Base-by-base conservation (phyloP, 2,113 vertebrate species). In the Eptesicus fuscus region DNA sequence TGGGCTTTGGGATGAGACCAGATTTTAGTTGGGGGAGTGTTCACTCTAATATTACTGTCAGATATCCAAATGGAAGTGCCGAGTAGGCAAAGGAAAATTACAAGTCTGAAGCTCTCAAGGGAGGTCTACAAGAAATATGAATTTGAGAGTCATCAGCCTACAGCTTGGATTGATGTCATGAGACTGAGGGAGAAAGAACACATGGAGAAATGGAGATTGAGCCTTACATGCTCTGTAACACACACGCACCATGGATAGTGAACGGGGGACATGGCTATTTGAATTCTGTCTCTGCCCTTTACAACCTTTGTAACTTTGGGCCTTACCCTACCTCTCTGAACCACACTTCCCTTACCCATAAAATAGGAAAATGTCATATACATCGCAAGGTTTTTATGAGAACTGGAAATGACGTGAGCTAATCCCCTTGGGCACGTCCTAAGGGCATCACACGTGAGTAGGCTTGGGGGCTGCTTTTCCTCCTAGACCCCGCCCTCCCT, bases 51-150 rank as follows among this genome's bases (percentile, higher is more conserved):
- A 77, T n/a, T 77, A n/a, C 30, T 22, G 30, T 77, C 49, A 77
- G 30, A 51, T 77, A 77, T 77, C 20, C 53, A 76, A 76, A 23
- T 76, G 71, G 30, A 56, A 90, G 65, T 83, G 70, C 77, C 35
- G 80, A 49, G 32, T 8, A 71, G 22, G 76, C 63, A 71, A 47
- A 76, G 37, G 40, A 74, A 67, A 93, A 69, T 28, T 35, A 42
- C 25, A 35, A 56, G 74, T 65, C 37, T 83, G 65, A 74, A 51
- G 40, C 77, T 82, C 88, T 63, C 20, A 0, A 10, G 32, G 70
- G 80, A 79, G 14, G n/a, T 40, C 35, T 42, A 18, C 10, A 10
- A 78, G 42, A 93, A 70, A 91, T 40, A 22, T 0, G 70, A 91
- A 23, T 40, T 65, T 65, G 87, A 56, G 40, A 35, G 5, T 40